Evolutionary conservation across 1,140 invertebrate genomes (phyloP).

Genomic region (Drosophila bipectinata): DNA sequence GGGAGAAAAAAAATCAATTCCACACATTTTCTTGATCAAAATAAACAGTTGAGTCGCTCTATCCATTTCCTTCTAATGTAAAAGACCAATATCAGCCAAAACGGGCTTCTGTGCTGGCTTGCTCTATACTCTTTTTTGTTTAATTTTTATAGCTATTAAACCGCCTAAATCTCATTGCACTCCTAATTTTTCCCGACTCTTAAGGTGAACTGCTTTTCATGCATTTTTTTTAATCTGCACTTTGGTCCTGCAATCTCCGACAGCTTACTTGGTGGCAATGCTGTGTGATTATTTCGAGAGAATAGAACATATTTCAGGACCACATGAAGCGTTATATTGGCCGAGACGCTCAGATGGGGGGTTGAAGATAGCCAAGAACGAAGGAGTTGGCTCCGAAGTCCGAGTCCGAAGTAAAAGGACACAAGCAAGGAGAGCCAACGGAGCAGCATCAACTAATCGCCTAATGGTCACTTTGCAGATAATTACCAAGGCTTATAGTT

Average conservation of each 20-base stretch:
- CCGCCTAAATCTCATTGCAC: no score
- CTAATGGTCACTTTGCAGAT: constrained; percentile 83
- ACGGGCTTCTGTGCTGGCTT: no score
- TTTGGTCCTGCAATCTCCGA: constrained; percentile 9
- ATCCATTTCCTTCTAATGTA: no score
- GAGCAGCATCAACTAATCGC: constrained; percentile 72
- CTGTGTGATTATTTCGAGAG: constrained; percentile 22
- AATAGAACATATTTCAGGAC: constrained; percentile 34
- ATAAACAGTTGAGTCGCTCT: no score
- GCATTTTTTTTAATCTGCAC: background rate
- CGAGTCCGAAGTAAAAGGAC: constrained; percentile 4
- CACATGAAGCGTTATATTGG: constrained; percentile 45
- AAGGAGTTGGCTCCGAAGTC: background rate
- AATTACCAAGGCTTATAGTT: constrained; percentile 81
- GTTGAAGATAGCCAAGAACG: constrained; percentile 3
- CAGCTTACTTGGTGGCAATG: constrained; percentile 8
- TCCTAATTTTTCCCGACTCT: no score
- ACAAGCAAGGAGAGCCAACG: constrained; percentile 36
- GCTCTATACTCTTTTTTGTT: no score
- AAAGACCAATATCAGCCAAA: no score
- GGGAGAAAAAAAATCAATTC: no score
- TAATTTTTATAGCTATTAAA: no score
- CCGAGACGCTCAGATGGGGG: constrained; percentile 12
- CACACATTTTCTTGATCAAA: no score
- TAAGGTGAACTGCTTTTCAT: background rate